Base-by-base conservation (phyloP, 2,113 vertebrate genomes). In the Empidonax traillii region DNA sequence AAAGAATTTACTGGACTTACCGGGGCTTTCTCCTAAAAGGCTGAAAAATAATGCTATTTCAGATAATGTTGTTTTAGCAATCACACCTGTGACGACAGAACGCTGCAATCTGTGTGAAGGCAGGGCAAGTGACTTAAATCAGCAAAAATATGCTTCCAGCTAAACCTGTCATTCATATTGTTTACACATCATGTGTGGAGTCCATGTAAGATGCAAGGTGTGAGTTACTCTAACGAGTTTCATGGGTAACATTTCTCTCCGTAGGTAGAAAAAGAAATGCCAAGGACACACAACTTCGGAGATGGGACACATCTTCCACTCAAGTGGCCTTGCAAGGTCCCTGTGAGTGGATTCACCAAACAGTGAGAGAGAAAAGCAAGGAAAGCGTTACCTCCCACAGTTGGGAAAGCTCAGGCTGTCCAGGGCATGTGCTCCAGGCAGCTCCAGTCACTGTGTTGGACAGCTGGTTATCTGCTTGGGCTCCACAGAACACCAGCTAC, bases 401-500 rank as follows among this genome's bases (percentile, higher is more conserved):
- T 3, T 5, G 2, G 53, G 35, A 37, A 87, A 59, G 35, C 39
- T 41, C 53, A 30, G 5, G 51, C 43, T 86, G 56, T 12, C 8
- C 84, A 22, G 44, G 43, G 21, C 83, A 68, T 1, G 0, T 0
- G 8, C 12, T 24, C 39, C 6, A 2, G 75, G 77, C 77, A 87
- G 84, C 47, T 37, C 76, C 47, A 44, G n/a, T 7, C 30, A 55
- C 53, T 2, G 0, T 14, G 58, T 23, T 0, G 2, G 59, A 52
- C 58, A 67, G 37, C 19, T 1, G 1, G 55, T 51, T 49, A 46
- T 3, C 10, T n/a, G 20, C 46, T 47, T 47, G 28, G 35, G 28
- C 15, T 8, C n/a, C 0, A 0, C 52, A 33, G 51, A 4, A 5
- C 47, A 49, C 41, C 0, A 5, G 52, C 18, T 47, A 51, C 41